Evolutionary conservation across 2,797 vertebrate species (phyloP).

Genomic region (Pseudotriccus pelzelni): DNA sequence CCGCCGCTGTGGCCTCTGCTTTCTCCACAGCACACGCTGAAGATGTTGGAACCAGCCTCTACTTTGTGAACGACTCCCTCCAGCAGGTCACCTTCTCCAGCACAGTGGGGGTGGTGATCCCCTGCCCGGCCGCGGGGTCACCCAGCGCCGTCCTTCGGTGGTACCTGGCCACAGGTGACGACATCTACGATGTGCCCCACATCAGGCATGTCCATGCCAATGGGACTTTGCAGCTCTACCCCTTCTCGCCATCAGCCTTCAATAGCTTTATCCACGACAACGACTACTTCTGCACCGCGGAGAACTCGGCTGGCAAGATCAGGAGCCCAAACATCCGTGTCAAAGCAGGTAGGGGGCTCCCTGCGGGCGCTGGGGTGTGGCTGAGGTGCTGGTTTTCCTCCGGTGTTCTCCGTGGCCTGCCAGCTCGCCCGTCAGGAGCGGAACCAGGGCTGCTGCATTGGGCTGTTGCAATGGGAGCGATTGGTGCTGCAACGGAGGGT

Average conservation of each 20-base stretch:
- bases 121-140: slow-evolving; percentile 96
- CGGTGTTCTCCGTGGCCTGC: fast-evolving
- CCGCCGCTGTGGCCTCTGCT: background rate
- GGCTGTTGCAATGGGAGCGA: too few species aligned
- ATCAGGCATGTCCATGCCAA: slow-evolving; percentile 98
- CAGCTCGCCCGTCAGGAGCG: fast-evolving
- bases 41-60: slow-evolving; percentile 97
- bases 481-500: fast-evolving
- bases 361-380: fast-evolving
- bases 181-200: slow-evolving; percentile 99
- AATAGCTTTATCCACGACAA: slow-evolving; percentile 99
- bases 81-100: slow-evolving; percentile 99
- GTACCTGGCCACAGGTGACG: slow-evolving; percentile 98
- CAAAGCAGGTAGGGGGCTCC: slow-evolving; percentile 90
- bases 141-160: slow-evolving; percentile 96
- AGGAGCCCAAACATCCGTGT: slow-evolving; percentile 96
- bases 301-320: slow-evolving; percentile 97
- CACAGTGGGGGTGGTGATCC: slow-evolving; percentile 99
- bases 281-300: slow-evolving; percentile 98
- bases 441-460: background rate
- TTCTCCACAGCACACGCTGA: slow-evolving; percentile 85
- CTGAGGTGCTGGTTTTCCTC: fast-evolving
- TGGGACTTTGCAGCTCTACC: slow-evolving; percentile 97
- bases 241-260: slow-evolving; percentile 98
- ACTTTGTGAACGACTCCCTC: slow-evolving; percentile 99